Evolutionary conservation across 2,888 invertebrate genomes (phyloP), one percentile per base, ranked within the genome.

Genomic region (Cancer borealis): DNA sequence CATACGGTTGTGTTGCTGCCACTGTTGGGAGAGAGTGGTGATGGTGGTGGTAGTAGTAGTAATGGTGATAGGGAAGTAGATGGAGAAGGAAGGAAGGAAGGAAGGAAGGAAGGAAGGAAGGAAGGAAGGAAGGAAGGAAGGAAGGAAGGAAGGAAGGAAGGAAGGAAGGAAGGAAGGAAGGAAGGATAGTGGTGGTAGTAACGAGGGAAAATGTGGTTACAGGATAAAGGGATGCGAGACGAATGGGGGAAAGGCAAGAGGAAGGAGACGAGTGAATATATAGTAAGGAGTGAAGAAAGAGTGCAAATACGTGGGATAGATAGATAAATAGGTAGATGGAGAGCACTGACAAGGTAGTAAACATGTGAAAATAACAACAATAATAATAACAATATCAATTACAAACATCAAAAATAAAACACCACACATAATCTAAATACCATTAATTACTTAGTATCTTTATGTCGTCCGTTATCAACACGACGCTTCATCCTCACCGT

Each of bases 1-100:
- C 95, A 95, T 95, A 26, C 94, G 94, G 92, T 93, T 94, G 66
- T 94, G 94, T 84, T 95, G 93, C 89, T 95, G 95, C 95, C 95
- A 95, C 95, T 95, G 95, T 10, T 47, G 66, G 46, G 46, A 21
- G 89, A 93, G 12, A 26, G 73, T n/a, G 8, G 73, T 79, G 26
- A 2, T 26, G 26, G 73, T 79, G 39, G 30, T 84, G 84, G 8
- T 39, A 39, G 17, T 84, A 39, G 39, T 84, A 4, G 39, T 84
- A 39, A 3, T 14, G 84, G 12, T 84, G 39, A 14, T 39, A 39
- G 39, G 30, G 3, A 12, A 5, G 8, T 14, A 1, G 84, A 12
- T 39, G 17, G 39, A 30, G 0, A 79, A 79, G 26, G 26, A 8
- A 12, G 26, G 79, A n/a, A 26, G 79, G 30, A 30, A 79, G 26